Percentiles rank a stretch among this genome's conserved stretches.
Conservation (phyloP, 2,888 invertebrate species). For the Drosophila demipolita region DNA sequence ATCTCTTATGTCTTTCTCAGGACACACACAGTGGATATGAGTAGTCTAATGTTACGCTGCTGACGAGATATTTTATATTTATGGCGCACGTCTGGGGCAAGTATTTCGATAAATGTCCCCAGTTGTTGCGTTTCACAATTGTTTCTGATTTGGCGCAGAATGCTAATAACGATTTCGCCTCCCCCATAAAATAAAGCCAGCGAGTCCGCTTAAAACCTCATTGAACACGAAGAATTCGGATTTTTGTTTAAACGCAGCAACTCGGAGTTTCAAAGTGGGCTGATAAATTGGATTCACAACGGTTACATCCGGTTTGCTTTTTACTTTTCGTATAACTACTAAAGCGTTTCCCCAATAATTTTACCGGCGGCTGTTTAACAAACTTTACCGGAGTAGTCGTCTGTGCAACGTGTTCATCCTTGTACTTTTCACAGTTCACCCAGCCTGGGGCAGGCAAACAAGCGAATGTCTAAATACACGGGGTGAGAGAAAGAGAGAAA, state of each 20-base stretch:
- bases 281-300: conserved; percentile 37
- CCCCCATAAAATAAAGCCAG: conserved; percentile 22
- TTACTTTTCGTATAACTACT: conserved; percentile 26
- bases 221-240: conserved; percentile 32
- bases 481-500: neutral
- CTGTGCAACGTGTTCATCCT: conserved; percentile 15
- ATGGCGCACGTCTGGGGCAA: conserved; percentile 51
- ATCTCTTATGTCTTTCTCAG: conserved; percentile 36
- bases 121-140: conserved; percentile 52
- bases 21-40: conserved; percentile 29
- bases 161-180: conserved; percentile 51
- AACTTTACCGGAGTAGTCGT: conserved; percentile 49
- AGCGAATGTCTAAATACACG: neutral
- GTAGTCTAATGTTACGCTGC: conserved; percentile 46
- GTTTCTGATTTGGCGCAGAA: conserved; percentile 54
- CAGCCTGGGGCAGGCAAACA: conserved; percentile 39
- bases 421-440: conserved; percentile 28
- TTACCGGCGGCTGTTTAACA: conserved; percentile 60
- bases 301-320: conserved; percentile 42
- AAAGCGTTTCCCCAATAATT: conserved; percentile 58
- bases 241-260: conserved; percentile 27
- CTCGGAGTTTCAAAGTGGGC: conserved; percentile 10
- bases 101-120: conserved; percentile 37
- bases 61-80: conserved; percentile 52
- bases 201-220: conserved; percentile 51